Percentiles rank a stretch among this genome's conserved stretches.
These are phyloP conservation scores for Rafetus swinhoei DNA, from an alignment of 2,113 vertebrate species.

Conservation along the genomic window DNA sequence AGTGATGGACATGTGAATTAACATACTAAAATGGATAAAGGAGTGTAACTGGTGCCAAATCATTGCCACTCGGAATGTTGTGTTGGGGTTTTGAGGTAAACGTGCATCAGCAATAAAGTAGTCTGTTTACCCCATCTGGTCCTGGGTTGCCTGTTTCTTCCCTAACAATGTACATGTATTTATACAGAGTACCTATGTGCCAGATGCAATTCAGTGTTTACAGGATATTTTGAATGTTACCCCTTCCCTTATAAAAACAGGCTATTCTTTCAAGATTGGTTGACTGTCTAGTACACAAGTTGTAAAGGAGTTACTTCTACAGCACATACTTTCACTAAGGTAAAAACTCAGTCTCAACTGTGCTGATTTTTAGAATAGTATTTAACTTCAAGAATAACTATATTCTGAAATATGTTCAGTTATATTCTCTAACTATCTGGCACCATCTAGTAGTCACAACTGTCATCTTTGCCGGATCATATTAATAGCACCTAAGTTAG, in stretches of 20 bases:
- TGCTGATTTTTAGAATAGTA: neutral
- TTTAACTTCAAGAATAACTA: slow-evolving; percentile 12
- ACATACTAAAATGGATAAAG: no score
- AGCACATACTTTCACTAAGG: neutral
- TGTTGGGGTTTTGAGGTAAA: no score
- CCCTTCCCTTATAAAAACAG: neutral
- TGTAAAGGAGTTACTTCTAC: neutral
- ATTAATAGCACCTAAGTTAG: neutral
- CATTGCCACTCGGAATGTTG: no score
- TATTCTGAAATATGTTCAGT: neutral
- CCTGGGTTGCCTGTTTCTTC: no score
- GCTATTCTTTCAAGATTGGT: neutral
- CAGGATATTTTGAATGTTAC: neutral
- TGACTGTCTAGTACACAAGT: accelerated
- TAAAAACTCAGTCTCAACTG: neutral
- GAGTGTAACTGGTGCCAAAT: no score
- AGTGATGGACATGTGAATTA: no score
- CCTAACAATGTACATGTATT: neutral
- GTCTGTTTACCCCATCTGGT: no score
- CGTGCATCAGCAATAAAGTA: no score
- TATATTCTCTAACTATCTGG: slow-evolving; percentile 65
- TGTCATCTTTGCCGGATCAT: neutral
- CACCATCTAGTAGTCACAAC: slow-evolving; percentile 68
- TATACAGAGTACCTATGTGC: neutral
- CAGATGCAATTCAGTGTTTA: neutral